Base-by-base conservation (phyloP, 2,888 invertebrate genomes). In the Drosophila suboccidentalis region DNA sequence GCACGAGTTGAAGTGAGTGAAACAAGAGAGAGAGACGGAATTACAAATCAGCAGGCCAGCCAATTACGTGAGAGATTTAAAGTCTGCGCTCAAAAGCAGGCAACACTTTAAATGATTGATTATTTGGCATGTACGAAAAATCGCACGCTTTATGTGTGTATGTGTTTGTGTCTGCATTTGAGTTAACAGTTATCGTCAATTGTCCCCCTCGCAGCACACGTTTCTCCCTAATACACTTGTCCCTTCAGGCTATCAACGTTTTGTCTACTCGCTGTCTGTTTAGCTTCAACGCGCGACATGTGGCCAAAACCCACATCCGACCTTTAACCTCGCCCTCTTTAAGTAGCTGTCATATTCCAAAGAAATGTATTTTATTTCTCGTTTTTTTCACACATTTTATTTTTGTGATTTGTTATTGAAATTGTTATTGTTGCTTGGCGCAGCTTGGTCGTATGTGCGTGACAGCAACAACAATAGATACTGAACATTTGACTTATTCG, bases 31-130 rank as follows among this genome's bases (percentile, higher is more conserved):
- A 32, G 26, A 32, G 34, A 32, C 15, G 54, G 15, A 4, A 47
- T 29, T 29, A 32, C 29, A 60, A 64, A 67, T 38, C 77, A 77
- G 70, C 63, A 63, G 67, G 49, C 64, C 58, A 36, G 29, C 59
- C 47, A 87, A 79, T 87, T 84, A 81, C 58, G 57, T 53, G 38
- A 36, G 50, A 26, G 39, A 36, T 50, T 83, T 75, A 72, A 79
- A 77, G 59, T 62, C 11, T 17, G 61, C 64, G 54, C 69, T 63
- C 57, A 67, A 71, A 75, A 65, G 66, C 51, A 82, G 70, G 72
- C 77, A 75, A 64, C 68, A 72, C 73, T 80, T 77, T 82, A 69
- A 77, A 70, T 76, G 78, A 82, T 83, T 76, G 81, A 83, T 78
- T 78, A 76, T 70, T 62, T 54, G 50, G 32, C 65, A 55, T 65